These are phyloP conservation scores for Pitta sordida DNA, from an alignment of 2,113 vertebrate genomes.

Conservation along the genomic window DNA sequence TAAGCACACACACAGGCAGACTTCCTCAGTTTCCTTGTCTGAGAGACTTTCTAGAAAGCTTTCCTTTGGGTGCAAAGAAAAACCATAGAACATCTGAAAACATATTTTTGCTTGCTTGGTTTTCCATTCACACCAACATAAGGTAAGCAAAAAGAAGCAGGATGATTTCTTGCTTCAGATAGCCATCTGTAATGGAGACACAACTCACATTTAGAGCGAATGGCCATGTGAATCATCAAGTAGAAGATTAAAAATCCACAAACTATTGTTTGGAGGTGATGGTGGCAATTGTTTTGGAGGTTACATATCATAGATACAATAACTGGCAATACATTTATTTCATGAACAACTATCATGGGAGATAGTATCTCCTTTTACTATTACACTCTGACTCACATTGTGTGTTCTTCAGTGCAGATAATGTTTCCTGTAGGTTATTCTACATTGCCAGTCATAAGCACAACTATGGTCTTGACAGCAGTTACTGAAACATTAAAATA, in stretches of 20 bases:
- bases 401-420: not conserved
- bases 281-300: not conserved
- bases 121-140: not conserved
- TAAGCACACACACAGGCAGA: rapidly evolving
- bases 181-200: not conserved
- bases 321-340: not conserved
- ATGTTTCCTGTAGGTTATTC: not conserved
- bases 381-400: not conserved
- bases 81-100: not conserved
- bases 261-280: not conserved
- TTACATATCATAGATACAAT: not conserved
- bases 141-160: not conserved
- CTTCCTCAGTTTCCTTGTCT: not conserved
- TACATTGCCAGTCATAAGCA: not conserved
- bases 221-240: not conserved
- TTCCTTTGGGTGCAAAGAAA: not conserved
- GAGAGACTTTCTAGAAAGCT: not conserved
- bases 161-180: not conserved
- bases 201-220: not conserved
- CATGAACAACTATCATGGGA: not conserved
- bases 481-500: conserved; percentile 10
- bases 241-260: not conserved
- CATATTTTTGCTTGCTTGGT: not conserved
- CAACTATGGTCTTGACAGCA: not conserved
- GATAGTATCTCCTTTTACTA: not conserved